Evolutionary conservation across 1,140 invertebrate genomes (phyloP).

Genomic region (Ylistrum balloti): DNA sequence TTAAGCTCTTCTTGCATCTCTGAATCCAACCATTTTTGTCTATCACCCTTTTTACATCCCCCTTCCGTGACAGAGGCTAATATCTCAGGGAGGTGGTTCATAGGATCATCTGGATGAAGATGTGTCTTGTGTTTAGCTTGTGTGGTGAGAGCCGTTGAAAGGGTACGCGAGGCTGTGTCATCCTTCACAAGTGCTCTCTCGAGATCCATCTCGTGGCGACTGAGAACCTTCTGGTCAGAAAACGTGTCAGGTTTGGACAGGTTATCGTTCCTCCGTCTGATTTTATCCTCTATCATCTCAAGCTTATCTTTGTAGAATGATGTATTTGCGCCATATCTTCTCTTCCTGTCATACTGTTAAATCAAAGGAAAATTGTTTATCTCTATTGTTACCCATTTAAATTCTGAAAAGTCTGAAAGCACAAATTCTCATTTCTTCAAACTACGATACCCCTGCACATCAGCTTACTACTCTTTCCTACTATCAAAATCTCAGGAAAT

Average conservation of each 20-base stretch:
- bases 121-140: slow-evolving; percentile 42
- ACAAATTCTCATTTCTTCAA: too few species aligned
- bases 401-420: too few species aligned
- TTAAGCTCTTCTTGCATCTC: not conserved
- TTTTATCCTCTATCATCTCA: slow-evolving; percentile 73
- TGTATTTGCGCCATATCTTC: slow-evolving; percentile 64
- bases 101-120: slow-evolving; percentile 65
- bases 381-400: too few species aligned
- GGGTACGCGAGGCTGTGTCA: slow-evolving; percentile 59
- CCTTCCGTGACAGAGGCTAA: slow-evolving; percentile 53
- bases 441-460: too few species aligned
- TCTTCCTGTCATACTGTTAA: slow-evolving; percentile 56
- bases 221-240: slow-evolving; percentile 65
- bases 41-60: not conserved
- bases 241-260: slow-evolving; percentile 67
- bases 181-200: slow-evolving; percentile 69
- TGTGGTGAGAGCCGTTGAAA: slow-evolving; percentile 59
- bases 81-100: slow-evolving; percentile 72
- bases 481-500: too few species aligned
- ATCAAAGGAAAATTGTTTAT: not conserved
- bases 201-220: slow-evolving; percentile 74
- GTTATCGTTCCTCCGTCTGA: slow-evolving; percentile 62
- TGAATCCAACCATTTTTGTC: not conserved
- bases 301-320: slow-evolving; percentile 60
- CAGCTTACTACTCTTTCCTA: too few species aligned